A percentile compares a stretch with the other conserved stretches of the same genome.
phyloP scores from a whole-genome alignment of 2,797 vertebrate genomes.

The Anguilla pacifica region DNA sequence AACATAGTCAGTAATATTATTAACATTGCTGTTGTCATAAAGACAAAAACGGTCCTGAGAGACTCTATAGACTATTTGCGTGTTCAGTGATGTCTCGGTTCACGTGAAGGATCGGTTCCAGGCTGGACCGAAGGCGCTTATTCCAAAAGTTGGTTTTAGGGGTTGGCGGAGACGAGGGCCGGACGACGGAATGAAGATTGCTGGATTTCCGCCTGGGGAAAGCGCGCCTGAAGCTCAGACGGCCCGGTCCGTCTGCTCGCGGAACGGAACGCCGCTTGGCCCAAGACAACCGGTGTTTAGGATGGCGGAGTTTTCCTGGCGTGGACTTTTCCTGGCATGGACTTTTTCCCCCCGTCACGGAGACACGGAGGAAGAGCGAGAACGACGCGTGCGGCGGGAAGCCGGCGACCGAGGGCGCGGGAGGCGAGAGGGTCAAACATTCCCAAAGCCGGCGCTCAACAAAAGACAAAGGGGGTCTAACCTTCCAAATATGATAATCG shows the following conservation, averaged over 20 bases:
- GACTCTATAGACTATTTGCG: slow-evolving; percentile 10
- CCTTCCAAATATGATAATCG: slow-evolving; percentile 9
- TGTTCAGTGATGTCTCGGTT: background rate
- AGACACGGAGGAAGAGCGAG: slow-evolving; percentile 35
- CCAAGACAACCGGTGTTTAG: slow-evolving; percentile 63
- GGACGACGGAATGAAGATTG: background rate
- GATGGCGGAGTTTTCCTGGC: slow-evolving; percentile 52
- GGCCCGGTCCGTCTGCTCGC: background rate
- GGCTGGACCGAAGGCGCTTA: background rate
- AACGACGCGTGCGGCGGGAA: slow-evolving; percentile 55
- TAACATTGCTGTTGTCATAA: background rate
- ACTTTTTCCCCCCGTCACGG: background rate
- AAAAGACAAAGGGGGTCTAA: slow-evolving; percentile 39
- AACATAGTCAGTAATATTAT: background rate
- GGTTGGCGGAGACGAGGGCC: background rate
- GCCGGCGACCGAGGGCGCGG: slow-evolving; percentile 48
- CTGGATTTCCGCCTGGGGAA: slow-evolving; percentile 10
- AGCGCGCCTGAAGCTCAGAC: background rate
- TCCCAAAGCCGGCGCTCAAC: slow-evolving; percentile 42
- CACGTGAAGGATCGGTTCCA: background rate
- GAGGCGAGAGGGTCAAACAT: slow-evolving; percentile 35
- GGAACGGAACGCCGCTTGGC: slow-evolving; percentile 46
- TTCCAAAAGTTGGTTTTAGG: background rate
- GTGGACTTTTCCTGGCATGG: slow-evolving; percentile 47
- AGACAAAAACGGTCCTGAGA: background rate